phyloP scores from a whole-genome alignment of 2,888 invertebrate genomes.

The Aleiodes leptofemur region DNA sequence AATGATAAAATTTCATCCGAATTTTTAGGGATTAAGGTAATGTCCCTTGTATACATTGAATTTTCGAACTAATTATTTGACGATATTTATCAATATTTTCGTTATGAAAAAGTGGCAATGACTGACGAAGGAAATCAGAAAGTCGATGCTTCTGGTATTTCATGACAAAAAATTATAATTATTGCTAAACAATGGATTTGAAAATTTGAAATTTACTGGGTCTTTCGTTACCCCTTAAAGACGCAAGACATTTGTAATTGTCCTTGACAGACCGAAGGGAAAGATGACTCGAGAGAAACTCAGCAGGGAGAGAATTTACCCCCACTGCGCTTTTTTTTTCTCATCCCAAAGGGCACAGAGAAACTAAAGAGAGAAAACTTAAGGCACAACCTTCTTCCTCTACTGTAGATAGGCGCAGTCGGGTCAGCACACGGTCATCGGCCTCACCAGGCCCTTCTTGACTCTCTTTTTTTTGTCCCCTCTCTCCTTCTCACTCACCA shows the following conservation, averaged over 20 bases:
- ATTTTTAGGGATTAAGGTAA: too few relatives aligned
- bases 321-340: not conserved
- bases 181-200: too few relatives aligned
- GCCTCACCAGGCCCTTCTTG: constrained; percentile 58
- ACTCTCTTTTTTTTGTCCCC: constrained; percentile 7
- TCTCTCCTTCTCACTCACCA: constrained; percentile 17
- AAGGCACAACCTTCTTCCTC: constrained; percentile 15
- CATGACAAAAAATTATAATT: too few relatives aligned
- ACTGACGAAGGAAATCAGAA: too few relatives aligned
- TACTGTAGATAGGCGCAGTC: constrained; percentile 39
- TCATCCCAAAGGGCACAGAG: constrained; percentile 8
- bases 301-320: constrained; percentile 18
- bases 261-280: not conserved
- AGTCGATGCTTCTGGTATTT: too few relatives aligned
- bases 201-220: too few relatives aligned
- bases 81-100: too few relatives aligned
- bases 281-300: not conserved
- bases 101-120: too few relatives aligned
- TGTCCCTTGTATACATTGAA: too few relatives aligned
- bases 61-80: too few relatives aligned
- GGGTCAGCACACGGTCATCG: constrained; percentile 72
- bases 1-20: too few relatives aligned
- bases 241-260: not conserved
- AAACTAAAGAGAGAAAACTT: constrained; percentile 9
- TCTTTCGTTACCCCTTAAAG: too few relatives aligned